Evolutionary conservation across 2,888 invertebrate genomes (phyloP), one percentile per base, ranked within the genome.

Genomic region (Cerastis leucographa): DNA sequence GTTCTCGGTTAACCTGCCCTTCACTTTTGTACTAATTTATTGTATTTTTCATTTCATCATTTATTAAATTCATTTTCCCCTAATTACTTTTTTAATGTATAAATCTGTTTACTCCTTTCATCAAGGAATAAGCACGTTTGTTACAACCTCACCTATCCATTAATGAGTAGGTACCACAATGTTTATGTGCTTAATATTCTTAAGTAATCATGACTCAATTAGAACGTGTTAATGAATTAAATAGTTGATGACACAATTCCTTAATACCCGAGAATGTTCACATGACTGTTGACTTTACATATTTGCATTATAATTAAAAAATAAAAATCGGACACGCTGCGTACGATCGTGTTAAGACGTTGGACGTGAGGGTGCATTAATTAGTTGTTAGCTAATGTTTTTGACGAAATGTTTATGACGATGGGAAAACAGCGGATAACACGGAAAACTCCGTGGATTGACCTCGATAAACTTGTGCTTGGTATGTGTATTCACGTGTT

Each of bases 311-410:
- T 90, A 92, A 93, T 94, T 86, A 83, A 86, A 91, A 92, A 93
- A 92, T 91, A 91, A 92, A 93, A 93, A 94, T 93, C 91, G 88
- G 91, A 90, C 90, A 90, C 89, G 90, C 87, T 88, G 90, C 88
- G 89, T 92, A 94, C 91, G 90, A 94, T 92, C 91, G 89, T 90
- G 91, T 90, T 90, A 90, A 89, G 89, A 87, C 72, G 88, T 68
- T 80, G 61, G 25, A 78, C 96, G 96, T 96, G 96, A 87, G 89
- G 90, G 76, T 90, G 96, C 96, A 96, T 96, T 96, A 95, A 96
- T 96, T 92, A 90, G 88, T 70, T 84, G 85, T 85, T 87, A 88
- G 90, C 88, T 90, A 88, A 91, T 89, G 89, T 91, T 92, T 90
- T 79, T 89, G 87, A 92, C 90, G 88, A 89, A 91, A 92, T 92